Evolutionary conservation across 1,140 invertebrate species (phyloP).

Genomic region (Drosophila virilis): DNA sequence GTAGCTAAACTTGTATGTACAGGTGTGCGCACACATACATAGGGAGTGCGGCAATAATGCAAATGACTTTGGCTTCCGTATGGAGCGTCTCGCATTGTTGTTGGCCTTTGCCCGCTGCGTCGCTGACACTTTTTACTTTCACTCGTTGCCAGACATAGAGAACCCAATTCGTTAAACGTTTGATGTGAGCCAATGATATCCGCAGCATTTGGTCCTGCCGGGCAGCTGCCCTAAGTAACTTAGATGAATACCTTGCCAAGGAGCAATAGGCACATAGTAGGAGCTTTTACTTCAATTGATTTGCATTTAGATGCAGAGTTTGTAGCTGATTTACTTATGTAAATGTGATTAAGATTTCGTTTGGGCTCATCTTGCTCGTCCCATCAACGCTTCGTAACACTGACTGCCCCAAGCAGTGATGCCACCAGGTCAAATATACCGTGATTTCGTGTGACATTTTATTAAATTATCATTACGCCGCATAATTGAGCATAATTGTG

Average conservation of each 20-base stretch:
- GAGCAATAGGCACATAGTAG: constrained; percentile 7
- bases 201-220: background rate
- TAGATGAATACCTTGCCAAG: constrained; percentile 11
- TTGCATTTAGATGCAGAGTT: constrained; percentile 20
- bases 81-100: constrained; percentile 14
- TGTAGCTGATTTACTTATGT: constrained; percentile 34
- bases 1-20: background rate
- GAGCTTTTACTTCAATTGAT: constrained; percentile 4
- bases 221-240: background rate
- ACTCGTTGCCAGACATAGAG: constrained; percentile 40
- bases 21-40: constrained; percentile 14
- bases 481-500: constrained; percentile 14
- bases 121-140: constrained; percentile 59
- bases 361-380: background rate
- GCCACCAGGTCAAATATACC: background rate
- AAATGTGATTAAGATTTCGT: constrained; percentile 1
- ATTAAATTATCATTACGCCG: constrained; percentile 25
- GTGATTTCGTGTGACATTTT: background rate
- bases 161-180: constrained; percentile 9
- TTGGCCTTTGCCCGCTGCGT: constrained; percentile 39
- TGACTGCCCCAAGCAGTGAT: background rate
- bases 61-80: constrained; percentile 75
- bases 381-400: background rate
- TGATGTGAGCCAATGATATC: constrained; percentile 22
- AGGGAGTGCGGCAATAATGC: constrained; percentile 67